Percentiles rank a stretch among this genome's conserved stretches.
These are phyloP conservation scores for Lacanobia wlatinum DNA, from an alignment of 2,888 invertebrate species.

Conservation along the genomic window DNA sequence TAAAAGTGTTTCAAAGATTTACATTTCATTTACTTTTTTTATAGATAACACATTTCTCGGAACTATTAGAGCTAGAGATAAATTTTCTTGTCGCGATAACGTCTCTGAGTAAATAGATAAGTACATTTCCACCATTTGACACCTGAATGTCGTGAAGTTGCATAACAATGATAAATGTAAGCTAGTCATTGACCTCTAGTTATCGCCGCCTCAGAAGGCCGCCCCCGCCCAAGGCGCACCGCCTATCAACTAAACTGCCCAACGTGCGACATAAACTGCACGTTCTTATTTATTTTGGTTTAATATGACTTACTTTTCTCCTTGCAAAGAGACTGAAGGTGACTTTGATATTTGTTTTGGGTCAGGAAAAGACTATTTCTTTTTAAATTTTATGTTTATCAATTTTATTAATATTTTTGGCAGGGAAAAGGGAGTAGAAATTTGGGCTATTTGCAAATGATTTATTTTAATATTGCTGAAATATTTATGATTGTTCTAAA, in stretches of 20 bases:
- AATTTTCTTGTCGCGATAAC: conserved; percentile 54
- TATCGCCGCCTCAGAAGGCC: conserved; percentile 42
- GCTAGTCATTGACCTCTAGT: conserved; percentile 54
- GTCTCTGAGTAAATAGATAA: conserved; percentile 52
- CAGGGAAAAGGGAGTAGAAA: conserved; percentile 26
- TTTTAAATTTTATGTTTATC: conserved; percentile 1
- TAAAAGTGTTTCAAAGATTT: conserved; percentile 57
- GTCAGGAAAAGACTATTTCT: background rate
- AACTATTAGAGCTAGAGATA: conserved; percentile 48
- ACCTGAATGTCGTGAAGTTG: conserved; percentile 53
- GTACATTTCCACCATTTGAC: conserved; percentile 52
- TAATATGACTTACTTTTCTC: background rate
- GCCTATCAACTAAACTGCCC: conserved; percentile 41
- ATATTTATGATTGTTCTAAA: conserved; percentile 19
- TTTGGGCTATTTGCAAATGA: conserved; percentile 26
- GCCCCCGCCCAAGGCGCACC: conserved; percentile 55
- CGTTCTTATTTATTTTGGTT: background rate
- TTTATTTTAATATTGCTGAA: conserved; percentile 39
- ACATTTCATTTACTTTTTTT: conserved; percentile 50
- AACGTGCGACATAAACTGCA: conserved; percentile 16
- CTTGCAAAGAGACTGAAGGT: background rate
- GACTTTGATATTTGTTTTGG: conserved; percentile 1
- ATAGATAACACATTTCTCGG: conserved; percentile 41
- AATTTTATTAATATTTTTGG: conserved; percentile 25
- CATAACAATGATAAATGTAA: conserved; percentile 54